Evolutionary conservation across 2,797 vertebrate genomes (phyloP), one percentile per base, ranked within the genome.

Genomic region (Aplochiton taeniatus): DNA sequence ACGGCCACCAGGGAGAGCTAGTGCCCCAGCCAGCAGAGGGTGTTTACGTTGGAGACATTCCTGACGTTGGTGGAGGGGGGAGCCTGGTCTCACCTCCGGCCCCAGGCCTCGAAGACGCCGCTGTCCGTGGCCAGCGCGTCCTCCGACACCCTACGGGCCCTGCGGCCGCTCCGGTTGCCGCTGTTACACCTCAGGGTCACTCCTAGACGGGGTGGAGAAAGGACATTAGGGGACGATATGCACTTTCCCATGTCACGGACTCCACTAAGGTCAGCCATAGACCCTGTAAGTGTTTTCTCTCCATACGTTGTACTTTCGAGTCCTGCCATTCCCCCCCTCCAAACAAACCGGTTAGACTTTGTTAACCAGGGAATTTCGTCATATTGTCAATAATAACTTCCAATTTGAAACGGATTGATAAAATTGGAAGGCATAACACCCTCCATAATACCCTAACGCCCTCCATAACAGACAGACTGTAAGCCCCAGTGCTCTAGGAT

Each of bases 71-170:
- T 19, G 31, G 31, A 11, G 58, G n/a, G 10, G 48, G 53, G 49
- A 65, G 42, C 6, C 20, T 60, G 17, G 20, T 61, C 85, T 91
- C 88, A 93, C 96, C 96, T 98, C 88, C 94, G 94, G 85, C 91
- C 94, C 91, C 95, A 96, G 80, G 97, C 95, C 88, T 99, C 97
- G 79, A 98, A 99, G 48, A 99, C 97, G 0, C 97, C 97, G 42
- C 97, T 98, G 88, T 99, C 96, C 8, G 96, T 98, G 75, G 97
- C 96, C 78, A 98, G 91, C 16, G 96, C 95, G 62, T 98, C 96
- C 84, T 98, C 96, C 14, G 94, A 96, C 69, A 96, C 93, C 64
- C 95, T 92, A 78, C 95, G 92, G 49, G 93, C 91, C 80, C 95
- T 93, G 74, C 95, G 92, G 76, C 95, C 92, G 53, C 93, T 90